Percentiles rank a stretch among this genome's conserved stretches.
Conservation (phyloP, 2,888 invertebrate genomes). For the Subacronicta megacephala region DNA sequence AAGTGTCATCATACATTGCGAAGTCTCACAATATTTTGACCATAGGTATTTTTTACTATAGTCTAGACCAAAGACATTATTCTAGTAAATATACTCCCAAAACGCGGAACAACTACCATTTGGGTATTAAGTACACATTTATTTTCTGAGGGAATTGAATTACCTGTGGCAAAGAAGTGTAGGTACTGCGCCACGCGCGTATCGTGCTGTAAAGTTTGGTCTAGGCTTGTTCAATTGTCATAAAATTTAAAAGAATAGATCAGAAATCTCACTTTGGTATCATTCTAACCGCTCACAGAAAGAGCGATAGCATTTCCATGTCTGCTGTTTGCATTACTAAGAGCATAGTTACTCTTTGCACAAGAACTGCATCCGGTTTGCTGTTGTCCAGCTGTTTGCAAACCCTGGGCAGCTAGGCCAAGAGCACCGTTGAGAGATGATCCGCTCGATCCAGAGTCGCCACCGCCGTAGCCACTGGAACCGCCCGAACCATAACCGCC, state of each 20-base stretch:
- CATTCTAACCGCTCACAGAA: slow-evolving; percentile 78
- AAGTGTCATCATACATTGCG: not conserved
- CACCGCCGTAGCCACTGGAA: slow-evolving; percentile 8
- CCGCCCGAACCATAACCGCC: slow-evolving; percentile 12
- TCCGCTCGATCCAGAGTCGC: slow-evolving; percentile 23
- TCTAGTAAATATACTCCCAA: too few species aligned
- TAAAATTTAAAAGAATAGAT: too few species aligned
- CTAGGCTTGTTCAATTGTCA: not conserved
- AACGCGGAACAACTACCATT: too few species aligned
- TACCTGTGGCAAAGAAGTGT: too few species aligned
- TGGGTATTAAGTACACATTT: too few species aligned
- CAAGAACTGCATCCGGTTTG: slow-evolving; percentile 74
- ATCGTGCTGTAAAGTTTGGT: too few species aligned
- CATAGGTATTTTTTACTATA: not conserved
- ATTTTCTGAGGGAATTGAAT: too few species aligned
- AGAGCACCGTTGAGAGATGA: slow-evolving; percentile 73
- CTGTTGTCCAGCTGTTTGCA: slow-evolving; percentile 62
- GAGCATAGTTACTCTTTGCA: slow-evolving; percentile 74
- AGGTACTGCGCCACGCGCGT: too few species aligned
- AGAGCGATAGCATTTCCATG: slow-evolving; percentile 80
- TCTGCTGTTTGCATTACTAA: slow-evolving; percentile 83
- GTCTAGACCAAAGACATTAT: too few species aligned
- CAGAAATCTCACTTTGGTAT: too few species aligned
- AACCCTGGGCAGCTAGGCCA: slow-evolving; percentile 73
- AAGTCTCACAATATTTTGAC: not conserved